Base-by-base conservation (phyloP, 2,113 vertebrate genomes). In the Odocoileus hemionus region DNA sequence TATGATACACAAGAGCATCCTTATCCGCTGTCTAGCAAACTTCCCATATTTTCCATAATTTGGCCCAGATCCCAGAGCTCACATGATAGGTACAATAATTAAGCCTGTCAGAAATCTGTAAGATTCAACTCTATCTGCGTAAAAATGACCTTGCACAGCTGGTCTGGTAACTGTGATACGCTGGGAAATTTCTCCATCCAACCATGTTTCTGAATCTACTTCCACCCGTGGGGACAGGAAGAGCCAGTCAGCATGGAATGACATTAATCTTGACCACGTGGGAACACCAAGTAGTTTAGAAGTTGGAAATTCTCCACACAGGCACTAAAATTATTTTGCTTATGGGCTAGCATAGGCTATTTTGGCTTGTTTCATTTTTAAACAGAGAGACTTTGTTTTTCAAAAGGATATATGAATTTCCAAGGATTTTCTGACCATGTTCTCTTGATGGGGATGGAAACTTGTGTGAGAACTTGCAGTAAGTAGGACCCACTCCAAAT, bases 101-200 rank as follows among this genome's bases (percentile, higher is more conserved):
- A 97, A 93, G 64, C 47, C 50, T 91, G 25, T 76, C 21, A 45
- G 91, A 96, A 97, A 84, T 85, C 52, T 86, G 83, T 89, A 89
- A 91, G 86, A 96, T 86, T 93, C 95, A 95, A 26, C 88, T 88
- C 26, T 87, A 88, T 95, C 83, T 21, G 12, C 70, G 30, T 76
- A 92, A 82, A 95, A 83, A 64, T 7, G 74, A 89, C 88, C 74
- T 60, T 93, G 96, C 61, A 95, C 96, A 98, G 96, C 97, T 98
- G 97, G 80, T 39, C 58, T 94, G 70, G 93, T 92, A 92, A 97
- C 93, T 39, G 17, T 86, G 50, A 98, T 94, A 96, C 43, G 52
- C 95, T 96, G 95, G 94, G 88, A 97, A 97, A 94, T 76, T 87
- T 97, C 82, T 92, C 96, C 85, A 83, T 74, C 52, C 39, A 86